Evolutionary conservation across 2,113 vertebrate species (phyloP).

Genomic region (Calonectris borealis): DNA sequence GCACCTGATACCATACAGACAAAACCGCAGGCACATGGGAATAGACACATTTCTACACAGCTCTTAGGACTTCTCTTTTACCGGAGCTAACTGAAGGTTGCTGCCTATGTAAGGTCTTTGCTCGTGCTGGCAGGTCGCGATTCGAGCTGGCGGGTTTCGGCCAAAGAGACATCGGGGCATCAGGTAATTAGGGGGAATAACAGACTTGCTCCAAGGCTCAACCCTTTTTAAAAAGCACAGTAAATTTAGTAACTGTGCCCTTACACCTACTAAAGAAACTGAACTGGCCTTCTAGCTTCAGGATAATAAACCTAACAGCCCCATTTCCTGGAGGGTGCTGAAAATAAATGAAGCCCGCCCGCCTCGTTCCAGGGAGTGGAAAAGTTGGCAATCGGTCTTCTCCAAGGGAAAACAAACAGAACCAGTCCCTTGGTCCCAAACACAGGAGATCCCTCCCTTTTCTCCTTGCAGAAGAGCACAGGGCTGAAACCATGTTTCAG

Average conservation of each 20-base stretch:
- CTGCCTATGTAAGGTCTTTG: not conserved
- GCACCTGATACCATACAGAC: accelerated
- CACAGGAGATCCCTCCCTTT: not conserved
- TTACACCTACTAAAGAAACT: not conserved
- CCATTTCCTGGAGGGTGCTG: conserved; percentile 33
- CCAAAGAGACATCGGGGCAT: not conserved
- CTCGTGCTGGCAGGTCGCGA: not conserved
- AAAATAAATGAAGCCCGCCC: conserved; percentile 24
- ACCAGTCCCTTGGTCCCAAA: not conserved
- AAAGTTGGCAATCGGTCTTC: not conserved
- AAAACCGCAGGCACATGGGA: not conserved
- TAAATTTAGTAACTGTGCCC: not conserved
- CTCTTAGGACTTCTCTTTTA: not conserved
- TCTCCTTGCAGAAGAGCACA: not conserved
- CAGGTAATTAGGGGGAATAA: not conserved
- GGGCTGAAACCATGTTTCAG: not conserved
- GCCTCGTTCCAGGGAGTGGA: not conserved
- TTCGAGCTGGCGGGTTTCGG: not conserved
- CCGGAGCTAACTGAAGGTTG: not conserved
- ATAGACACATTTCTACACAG: not conserved
- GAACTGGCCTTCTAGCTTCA: not conserved
- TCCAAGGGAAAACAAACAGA: conserved; percentile 13
- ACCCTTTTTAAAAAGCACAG: not conserved
- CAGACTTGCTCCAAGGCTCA: not conserved
- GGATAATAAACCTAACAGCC: conserved; percentile 18